These are phyloP conservation scores for Psammodynastes pulverulentus DNA, from an alignment of 2,113 vertebrate species.

Conservation along the genomic window DNA sequence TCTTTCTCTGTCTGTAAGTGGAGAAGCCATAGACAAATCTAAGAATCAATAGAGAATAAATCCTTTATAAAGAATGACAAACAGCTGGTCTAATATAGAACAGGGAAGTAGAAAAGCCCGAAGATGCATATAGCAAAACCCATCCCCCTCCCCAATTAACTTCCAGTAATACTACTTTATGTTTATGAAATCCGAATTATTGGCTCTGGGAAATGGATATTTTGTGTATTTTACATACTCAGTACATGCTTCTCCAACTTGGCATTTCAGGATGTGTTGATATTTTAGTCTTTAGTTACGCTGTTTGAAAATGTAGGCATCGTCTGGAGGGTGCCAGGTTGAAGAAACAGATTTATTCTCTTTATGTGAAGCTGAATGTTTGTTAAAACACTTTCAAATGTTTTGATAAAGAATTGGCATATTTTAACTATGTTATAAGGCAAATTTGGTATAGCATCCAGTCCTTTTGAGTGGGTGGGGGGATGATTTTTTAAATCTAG, in stretches of 20 bases:
- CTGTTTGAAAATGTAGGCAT: not conserved
- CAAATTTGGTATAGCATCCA: not conserved
- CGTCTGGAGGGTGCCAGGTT: not conserved
- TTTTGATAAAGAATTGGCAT: not conserved
- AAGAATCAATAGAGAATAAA: constrained; percentile 47
- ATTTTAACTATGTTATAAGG: not conserved
- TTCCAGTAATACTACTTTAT: not conserved
- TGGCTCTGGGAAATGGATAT: not conserved
- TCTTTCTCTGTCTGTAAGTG: not conserved
- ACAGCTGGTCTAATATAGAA: constrained; percentile 33
- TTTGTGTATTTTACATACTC: not conserved
- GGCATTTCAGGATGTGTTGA: not conserved
- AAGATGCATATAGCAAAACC: not conserved
- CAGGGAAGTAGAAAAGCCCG: constrained; percentile 11
- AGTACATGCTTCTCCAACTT: not conserved
- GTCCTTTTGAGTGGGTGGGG: not conserved
- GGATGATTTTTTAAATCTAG: not conserved
- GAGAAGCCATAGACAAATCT: constrained; percentile 18
- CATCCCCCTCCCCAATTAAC: not conserved
- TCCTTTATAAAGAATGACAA: constrained; percentile 39
- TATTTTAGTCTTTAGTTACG: not conserved
- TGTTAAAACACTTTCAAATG: not conserved
- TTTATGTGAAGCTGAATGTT: not conserved
- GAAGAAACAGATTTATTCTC: not conserved
- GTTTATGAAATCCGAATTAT: not conserved